Base-by-base conservation (phyloP, 2,113 vertebrate species). In the Loxodonta africana region DNA sequence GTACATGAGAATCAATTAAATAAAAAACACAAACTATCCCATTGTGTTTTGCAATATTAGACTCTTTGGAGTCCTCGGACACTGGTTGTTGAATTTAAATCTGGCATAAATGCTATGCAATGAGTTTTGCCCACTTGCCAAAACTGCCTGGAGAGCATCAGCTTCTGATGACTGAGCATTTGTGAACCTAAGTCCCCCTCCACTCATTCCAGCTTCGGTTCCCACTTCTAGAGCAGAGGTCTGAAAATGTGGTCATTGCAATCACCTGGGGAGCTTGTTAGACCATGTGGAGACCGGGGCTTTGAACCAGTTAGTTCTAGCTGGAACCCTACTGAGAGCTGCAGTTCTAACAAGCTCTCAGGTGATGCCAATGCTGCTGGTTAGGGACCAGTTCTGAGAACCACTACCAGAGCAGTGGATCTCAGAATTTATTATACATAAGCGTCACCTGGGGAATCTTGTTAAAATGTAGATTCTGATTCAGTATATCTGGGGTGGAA, bases 111-210 rank as follows among this genome's bases (percentile, higher is more conserved):
- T 17, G 77, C 73, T 28, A 3, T 0, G 88, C 82, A 95, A 91
- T 73, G 57, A 82, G 30, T 73, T 88, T 82, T 89, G 21, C 57
- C 48, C 67, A 51, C 63, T 81, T 92, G 74, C 93, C 93, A 69
- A 87, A 88, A 63, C 57, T 26, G 20, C 21, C 41, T 41, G 10
- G 41, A 81, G 57, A 94, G 76, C 33, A 33, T 21, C 30, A 41
- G 96, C 89, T 85, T 81, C 83, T 94, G 94, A 94, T 90, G 94
- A 71, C 14, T 1, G 67, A 84, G 44, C 77, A 26, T 71, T 67
- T 92, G 78, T 77, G 88, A 88, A 76, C n/a, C 77, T 96, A 95
- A 89, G 92, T 81, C 30, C 6, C 8, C 93, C 77, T 48, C 65
- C 14, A 21, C n/a, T 67, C 80, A 21, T 73, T 71, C 93, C 37